Conservation (phyloP, 2,888 invertebrate genomes). For the Stramonita haemastoma region DNA sequence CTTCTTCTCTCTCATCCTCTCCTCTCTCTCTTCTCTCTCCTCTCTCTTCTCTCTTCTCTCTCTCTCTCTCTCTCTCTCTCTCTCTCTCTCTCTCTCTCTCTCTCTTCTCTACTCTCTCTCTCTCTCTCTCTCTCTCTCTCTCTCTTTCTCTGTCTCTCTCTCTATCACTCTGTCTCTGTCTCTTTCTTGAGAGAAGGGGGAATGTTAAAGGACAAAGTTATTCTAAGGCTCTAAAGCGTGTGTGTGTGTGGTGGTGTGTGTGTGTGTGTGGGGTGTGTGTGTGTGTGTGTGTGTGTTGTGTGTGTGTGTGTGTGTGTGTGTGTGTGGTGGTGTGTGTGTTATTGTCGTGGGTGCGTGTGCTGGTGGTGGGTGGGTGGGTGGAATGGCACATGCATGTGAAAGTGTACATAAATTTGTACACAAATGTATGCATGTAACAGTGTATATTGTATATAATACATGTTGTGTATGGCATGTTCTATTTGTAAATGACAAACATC, state of each 20-base stretch:
- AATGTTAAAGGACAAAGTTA: too few relatives aligned
- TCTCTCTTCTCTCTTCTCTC: not conserved
- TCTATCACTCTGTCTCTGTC: not conserved
- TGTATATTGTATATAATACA: not conserved
- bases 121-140: not conserved
- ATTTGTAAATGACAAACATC: too few relatives aligned
- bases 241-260: not conserved
- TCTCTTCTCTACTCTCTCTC: not conserved
- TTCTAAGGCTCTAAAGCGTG: too few relatives aligned
- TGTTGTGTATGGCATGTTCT: too few relatives aligned
- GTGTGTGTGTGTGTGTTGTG: not conserved
- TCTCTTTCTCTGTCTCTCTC: not conserved
- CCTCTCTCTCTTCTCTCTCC: not conserved
- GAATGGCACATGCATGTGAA: not conserved
- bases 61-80: not conserved
- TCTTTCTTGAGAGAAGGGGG: too few relatives aligned
- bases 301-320: not conserved
- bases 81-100: not conserved
- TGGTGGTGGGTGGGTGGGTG: not conserved
- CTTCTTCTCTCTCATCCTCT: not conserved
- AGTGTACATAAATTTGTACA: not conserved
- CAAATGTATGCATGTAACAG: not conserved
- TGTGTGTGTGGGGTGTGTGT: not conserved
- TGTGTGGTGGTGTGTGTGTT: too few relatives aligned
- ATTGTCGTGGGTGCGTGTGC: not conserved